Conservation (phyloP, 2,888 invertebrate species). For the Odontocolon sp. region DNA sequence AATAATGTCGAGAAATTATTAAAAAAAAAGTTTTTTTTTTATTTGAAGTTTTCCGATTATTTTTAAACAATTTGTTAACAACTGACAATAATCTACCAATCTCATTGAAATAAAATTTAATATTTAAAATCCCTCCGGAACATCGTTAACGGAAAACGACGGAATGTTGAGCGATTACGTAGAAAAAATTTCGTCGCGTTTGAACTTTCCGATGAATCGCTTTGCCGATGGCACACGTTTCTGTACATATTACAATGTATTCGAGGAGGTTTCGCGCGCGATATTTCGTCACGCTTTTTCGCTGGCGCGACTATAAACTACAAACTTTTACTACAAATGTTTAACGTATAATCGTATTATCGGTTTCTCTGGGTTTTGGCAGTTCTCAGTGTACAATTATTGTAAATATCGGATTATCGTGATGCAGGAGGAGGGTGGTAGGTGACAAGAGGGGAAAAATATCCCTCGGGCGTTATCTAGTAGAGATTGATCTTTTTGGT, state of each 20-base stretch:
- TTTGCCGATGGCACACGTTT: constrained; percentile 66
- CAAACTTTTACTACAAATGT: constrained; percentile 46
- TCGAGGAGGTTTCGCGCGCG: constrained; percentile 27
- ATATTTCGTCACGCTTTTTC: constrained; percentile 38
- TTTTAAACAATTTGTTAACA: constrained; percentile 22
- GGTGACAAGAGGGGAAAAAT: constrained; percentile 18
- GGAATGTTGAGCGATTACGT: background rate
- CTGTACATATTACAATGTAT: constrained; percentile 63
- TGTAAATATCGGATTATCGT: constrained; percentile 32
- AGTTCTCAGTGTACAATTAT: constrained; percentile 61
- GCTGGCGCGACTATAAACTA: constrained; percentile 48
- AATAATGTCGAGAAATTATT: no score
- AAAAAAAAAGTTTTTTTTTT: background rate
- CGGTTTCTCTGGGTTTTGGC: constrained; percentile 65
- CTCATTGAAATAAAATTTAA: constrained; percentile 18
- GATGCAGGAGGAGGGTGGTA: constrained; percentile 23
- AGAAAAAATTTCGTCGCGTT: constrained; percentile 26
- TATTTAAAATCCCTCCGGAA: constrained; percentile 27
- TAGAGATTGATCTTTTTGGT: constrained; percentile 87
- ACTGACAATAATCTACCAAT: no score
- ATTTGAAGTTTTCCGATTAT: background rate
- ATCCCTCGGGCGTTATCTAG: constrained; percentile 64
- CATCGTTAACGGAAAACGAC: constrained; percentile 31
- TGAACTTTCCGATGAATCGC: constrained; percentile 50
- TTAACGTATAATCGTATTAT: constrained; percentile 56